Base-by-base conservation (phyloP, 2,888 invertebrate genomes). In the Cistogaster globosa region DNA sequence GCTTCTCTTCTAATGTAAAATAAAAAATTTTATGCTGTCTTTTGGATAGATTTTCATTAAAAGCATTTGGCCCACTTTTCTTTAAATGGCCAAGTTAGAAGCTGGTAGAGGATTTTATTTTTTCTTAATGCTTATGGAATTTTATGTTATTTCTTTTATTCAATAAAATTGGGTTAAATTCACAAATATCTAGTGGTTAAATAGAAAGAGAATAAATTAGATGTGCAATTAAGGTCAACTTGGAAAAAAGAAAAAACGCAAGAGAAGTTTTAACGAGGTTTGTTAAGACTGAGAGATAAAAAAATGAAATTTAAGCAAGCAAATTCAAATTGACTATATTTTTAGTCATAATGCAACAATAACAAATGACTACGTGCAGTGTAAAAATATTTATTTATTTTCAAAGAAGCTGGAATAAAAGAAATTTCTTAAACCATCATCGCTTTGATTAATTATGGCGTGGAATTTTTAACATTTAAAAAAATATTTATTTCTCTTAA, bases 51-150 rank as follows among this genome's bases (percentile, higher is more conserved):
- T 58, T 75, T 80, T 65, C 71, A 69, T 76, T 67, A 71, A 57
- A 74, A 42, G 57, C 62, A 74, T 67, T 84, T 84, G 84, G 55
- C 80, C 84, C 81, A 84, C 84, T 84, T 84, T 81, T 77, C 84
- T 74, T 75, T 68, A 81, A 81, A 80, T 76, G 71, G 71, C 67
- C 76, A 80, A 51, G 75, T 51, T 53, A 55, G 62, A 51, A 62
- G 79, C 12, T 63, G 26, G n/a, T 16, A 36, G 51, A 14, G 20
- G 53, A 72, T 32, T 8, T 51, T 63, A 67, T 65, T 60, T 74
- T 58, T 74, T 72, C 32, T 32, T 32, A 32, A 74, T 32, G 53
- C 42, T 48, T 38, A 36, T 58, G 16, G 51, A 20, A 53, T 45
- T 74, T 74, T 45, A 38, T 48, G 42, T 80, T 74, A 55, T 60